Conservation (phyloP, 2,113 vertebrate genomes). For the Hucho hucho region DNA sequence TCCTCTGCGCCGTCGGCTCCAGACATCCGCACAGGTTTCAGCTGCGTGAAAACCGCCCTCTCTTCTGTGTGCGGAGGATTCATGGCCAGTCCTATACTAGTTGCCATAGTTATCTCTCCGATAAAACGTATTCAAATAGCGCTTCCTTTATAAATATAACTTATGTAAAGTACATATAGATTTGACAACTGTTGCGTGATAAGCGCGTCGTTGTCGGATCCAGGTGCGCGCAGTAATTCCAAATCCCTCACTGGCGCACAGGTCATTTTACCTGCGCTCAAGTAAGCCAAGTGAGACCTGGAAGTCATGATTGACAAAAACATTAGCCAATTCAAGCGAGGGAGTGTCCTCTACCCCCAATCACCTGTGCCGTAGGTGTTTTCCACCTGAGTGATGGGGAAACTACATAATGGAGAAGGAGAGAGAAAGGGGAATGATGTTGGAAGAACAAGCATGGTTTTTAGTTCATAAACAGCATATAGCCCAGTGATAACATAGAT, state of each 20-base stretch:
- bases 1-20: constrained; percentile 76
- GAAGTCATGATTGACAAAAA: constrained; percentile 26
- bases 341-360: constrained; percentile 25
- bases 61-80: constrained; percentile 76
- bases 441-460: too few species aligned
- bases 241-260: constrained; percentile 57
- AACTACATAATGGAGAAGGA: background rate
- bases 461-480: too few species aligned
- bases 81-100: constrained; percentile 72
- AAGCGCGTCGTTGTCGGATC: constrained; percentile 36
- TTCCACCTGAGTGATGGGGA: constrained; percentile 23
- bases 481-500: background rate
- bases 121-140: background rate
- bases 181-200: background rate
- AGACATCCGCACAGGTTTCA: constrained; percentile 84
- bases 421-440: background rate
- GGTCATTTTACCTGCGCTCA: constrained; percentile 79
- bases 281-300: constrained; percentile 54
- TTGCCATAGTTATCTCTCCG: constrained; percentile 71
- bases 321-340: constrained; percentile 39
- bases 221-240: constrained; percentile 50
- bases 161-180: constrained; percentile 8
- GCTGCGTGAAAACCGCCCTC: constrained; percentile 79
- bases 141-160: constrained; percentile 18
- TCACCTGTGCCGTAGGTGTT: constrained; percentile 34